phyloP scores from a whole-genome alignment of 2,888 invertebrate genomes.

The Thysanoteuthis rhombus region DNA sequence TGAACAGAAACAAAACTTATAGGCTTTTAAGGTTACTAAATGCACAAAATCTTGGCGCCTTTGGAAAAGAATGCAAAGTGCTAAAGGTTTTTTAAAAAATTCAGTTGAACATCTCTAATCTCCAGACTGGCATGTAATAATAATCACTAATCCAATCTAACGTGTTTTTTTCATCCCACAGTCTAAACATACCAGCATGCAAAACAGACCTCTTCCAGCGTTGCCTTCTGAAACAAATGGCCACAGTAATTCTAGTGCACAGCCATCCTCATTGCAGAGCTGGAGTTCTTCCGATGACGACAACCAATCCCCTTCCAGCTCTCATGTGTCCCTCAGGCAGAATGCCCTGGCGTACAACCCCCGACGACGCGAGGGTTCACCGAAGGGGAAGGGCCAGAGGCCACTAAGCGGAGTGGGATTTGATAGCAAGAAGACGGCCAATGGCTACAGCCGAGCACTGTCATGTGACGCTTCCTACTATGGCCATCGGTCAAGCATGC shows the following conservation, averaged over 20 bases:
- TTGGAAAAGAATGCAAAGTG: too few species aligned
- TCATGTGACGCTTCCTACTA: conserved; percentile 23
- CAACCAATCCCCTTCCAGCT: conserved; percentile 16
- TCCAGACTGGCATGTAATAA: neutral
- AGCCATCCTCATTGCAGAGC: conserved; percentile 32
- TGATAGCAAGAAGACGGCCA: conserved; percentile 24
- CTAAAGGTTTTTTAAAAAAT: too few species aligned
- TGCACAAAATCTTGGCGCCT: too few species aligned
- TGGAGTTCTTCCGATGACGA: conserved; percentile 30
- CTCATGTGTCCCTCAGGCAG: conserved; percentile 16
- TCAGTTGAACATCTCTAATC: too few species aligned
- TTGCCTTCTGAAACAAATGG: conserved; percentile 41
- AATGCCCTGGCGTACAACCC: conserved; percentile 14
- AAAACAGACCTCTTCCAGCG: conserved; percentile 58
- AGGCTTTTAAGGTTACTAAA: too few species aligned
- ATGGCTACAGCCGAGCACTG: conserved; percentile 22
- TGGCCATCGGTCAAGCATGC: conserved; percentile 29
- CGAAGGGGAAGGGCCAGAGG: conserved; percentile 24
- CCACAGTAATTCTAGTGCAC: neutral
- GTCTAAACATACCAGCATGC: conserved; percentile 48
- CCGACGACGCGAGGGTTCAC: conserved; percentile 23
- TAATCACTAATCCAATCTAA: neutral
- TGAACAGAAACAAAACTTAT: too few species aligned
- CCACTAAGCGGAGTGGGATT: conserved; percentile 22
- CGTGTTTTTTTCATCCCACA: conserved; percentile 28